Evolutionary conservation across 2,113 vertebrate genomes (phyloP), one percentile per base, ranked within the genome.

Genomic region (Gavia stellata): DNA sequence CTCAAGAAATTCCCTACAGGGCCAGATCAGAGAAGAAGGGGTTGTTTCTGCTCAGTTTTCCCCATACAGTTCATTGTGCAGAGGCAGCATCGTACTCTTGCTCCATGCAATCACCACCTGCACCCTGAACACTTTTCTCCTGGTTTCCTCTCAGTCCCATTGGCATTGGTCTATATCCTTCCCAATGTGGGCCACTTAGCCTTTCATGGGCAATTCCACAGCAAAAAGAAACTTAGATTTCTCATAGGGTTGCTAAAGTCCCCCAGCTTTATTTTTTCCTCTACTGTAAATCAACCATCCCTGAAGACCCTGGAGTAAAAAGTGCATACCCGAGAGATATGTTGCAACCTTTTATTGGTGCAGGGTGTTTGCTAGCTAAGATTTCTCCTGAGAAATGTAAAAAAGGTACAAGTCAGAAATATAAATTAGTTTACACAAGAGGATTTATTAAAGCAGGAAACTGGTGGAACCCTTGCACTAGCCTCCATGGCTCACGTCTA

Each of bases 41-140:
- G 24, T 19, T 0, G 0, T 49, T 92, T 81, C 42, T 0, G 0
- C 18, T 67, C 28, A 26, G 13, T 58, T 93, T 88, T 70, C 36
- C 53, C 45, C 42, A 26, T 58, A 4, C 33, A 58, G 13, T 56
- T 90, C 19, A 14, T 47, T 71, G 34, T 58, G 17, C 24, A 62
- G n/a, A 78, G 50, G 29, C 25, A 73, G 9, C n/a, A 20, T n/a
- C 1, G 0, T 77, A 56, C 0, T 0, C 36, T 38, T 49, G 29
- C 33, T 72, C 81, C 29, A 15, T 49, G 31, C 49, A 66, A 24
- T 65, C 62, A 55, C 38, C 58, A 90, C 8, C 23, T 62, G 21
- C 10, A 28, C 7, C 17, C 34, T 44, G 10, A 85, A n/a, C 4
- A 26, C 1, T 5, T 70, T 90, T 81, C 66, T n/a, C 47, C 20